Conservation (phyloP, 2,888 invertebrate species). For the Athalia cordata region DNA sequence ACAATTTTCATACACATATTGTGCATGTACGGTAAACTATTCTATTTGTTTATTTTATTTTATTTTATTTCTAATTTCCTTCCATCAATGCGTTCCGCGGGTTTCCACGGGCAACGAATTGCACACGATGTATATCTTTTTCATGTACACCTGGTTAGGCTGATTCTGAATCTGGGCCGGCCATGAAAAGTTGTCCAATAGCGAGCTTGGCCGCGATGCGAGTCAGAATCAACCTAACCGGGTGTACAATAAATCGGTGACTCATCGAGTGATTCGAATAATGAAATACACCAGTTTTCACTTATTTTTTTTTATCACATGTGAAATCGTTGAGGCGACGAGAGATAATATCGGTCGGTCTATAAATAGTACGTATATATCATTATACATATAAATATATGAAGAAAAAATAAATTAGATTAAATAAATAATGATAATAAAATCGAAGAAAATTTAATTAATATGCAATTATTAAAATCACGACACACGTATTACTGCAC, state of each 20-base stretch:
- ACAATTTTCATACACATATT: not conserved
- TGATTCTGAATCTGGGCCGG: too few species aligned
- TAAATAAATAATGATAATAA: not conserved
- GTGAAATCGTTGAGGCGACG: too few species aligned
- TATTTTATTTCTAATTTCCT: slow-evolving; percentile 4
- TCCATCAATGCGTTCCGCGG: not conserved
- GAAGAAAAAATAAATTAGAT: not conserved
- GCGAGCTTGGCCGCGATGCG: too few species aligned
- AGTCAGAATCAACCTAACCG: too few species aligned
- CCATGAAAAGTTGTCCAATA: too few species aligned
- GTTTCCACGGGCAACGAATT: slow-evolving; percentile 30
- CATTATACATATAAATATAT: too few species aligned
- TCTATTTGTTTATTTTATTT: not conserved
- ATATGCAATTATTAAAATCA: not conserved
- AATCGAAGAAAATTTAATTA: not conserved
- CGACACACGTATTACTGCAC: not conserved
- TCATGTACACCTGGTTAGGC: too few species aligned
- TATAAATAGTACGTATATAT: not conserved
- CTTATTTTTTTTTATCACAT: too few species aligned
- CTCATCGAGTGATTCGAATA: not conserved
- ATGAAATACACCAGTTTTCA: too few species aligned
- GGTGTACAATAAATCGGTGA: too few species aligned
- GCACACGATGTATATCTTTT: not conserved
- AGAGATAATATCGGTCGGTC: too few species aligned
- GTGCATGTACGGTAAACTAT: too few species aligned